Evolutionary conservation across 2,113 vertebrate genomes (phyloP).

Genomic region (Myanophis thanlyinensis): DNA sequence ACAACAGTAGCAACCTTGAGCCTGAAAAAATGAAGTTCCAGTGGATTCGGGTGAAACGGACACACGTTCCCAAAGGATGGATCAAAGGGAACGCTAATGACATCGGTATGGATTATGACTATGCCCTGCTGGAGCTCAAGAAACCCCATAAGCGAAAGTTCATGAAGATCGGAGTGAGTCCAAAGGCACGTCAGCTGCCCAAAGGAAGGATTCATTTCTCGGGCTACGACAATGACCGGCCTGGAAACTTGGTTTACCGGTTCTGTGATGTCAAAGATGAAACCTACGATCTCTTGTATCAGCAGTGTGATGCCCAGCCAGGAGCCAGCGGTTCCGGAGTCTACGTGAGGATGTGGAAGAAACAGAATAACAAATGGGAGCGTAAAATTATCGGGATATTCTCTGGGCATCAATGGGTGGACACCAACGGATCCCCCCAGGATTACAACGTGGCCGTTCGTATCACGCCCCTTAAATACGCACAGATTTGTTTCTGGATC

Average conservation of each 20-base stretch:
- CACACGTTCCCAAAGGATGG: constrained; percentile 97
- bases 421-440: constrained; percentile 84
- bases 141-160: constrained; percentile 92
- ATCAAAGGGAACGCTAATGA: constrained; percentile 95
- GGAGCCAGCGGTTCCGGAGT: constrained; percentile 95
- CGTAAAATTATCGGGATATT: constrained; percentile 96
- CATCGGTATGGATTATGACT: constrained; percentile 99
- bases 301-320: constrained; percentile 93
- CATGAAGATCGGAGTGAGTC: constrained; percentile 95
- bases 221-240: constrained; percentile 91
- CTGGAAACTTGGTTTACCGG: constrained; percentile 89
- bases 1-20: constrained; percentile 51
- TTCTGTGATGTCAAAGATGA: constrained; percentile 93
- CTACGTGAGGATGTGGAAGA: constrained; percentile 94
- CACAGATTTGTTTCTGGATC: constrained; percentile 99
- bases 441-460: constrained; percentile 97
- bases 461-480: constrained; percentile 95
- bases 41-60: constrained; percentile 95
- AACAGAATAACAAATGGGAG: constrained; percentile 84
- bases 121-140: constrained; percentile 92
- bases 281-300: constrained; percentile 91
- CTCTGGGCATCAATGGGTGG: constrained; percentile 98
- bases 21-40: constrained; percentile 91
- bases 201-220: constrained; percentile 93
- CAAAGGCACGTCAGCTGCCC: constrained; percentile 81